Evolutionary conservation across 1,140 invertebrate species (phyloP).

Genomic region (Wasmannia auropunctata): DNA sequence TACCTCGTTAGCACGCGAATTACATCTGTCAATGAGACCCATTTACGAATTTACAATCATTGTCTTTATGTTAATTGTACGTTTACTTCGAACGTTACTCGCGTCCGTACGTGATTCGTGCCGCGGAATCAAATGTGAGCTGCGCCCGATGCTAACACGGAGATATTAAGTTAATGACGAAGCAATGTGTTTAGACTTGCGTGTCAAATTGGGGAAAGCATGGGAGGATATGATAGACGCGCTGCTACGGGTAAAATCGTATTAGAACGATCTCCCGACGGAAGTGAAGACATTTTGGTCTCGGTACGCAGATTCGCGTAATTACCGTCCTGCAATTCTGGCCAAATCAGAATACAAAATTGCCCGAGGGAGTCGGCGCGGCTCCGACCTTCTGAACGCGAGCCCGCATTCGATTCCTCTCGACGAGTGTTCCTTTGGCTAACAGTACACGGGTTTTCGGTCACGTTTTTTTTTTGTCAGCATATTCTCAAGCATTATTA

Average conservation of each 20-base stretch:
- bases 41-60: background rate
- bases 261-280: constrained; percentile 18
- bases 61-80: background rate
- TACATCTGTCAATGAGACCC: background rate
- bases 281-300: constrained; percentile 41
- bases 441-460: constrained; percentile 63
- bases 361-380: constrained; percentile 75
- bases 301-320: constrained; percentile 20
- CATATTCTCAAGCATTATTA: constrained; percentile 53
- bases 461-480: constrained; percentile 25
- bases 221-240: constrained; percentile 1
- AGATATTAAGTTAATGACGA: constrained; percentile 15
- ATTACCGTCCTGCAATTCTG: constrained; percentile 50
- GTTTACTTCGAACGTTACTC: background rate
- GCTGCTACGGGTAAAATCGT: background rate
- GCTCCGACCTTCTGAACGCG: constrained; percentile 66
- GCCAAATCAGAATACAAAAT: constrained; percentile 80
- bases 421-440: constrained; percentile 30
- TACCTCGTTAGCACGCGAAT: constrained; percentile 3
- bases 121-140: background rate
- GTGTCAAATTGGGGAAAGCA: constrained; percentile 52
- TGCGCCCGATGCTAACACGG: background rate
- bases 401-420: constrained; percentile 30
- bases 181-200: constrained; percentile 36
- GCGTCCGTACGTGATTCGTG: background rate